These are phyloP conservation scores for Aproaerema taeniolella DNA, from an alignment of 2,888 invertebrate genomes.

Conservation along the genomic window DNA sequence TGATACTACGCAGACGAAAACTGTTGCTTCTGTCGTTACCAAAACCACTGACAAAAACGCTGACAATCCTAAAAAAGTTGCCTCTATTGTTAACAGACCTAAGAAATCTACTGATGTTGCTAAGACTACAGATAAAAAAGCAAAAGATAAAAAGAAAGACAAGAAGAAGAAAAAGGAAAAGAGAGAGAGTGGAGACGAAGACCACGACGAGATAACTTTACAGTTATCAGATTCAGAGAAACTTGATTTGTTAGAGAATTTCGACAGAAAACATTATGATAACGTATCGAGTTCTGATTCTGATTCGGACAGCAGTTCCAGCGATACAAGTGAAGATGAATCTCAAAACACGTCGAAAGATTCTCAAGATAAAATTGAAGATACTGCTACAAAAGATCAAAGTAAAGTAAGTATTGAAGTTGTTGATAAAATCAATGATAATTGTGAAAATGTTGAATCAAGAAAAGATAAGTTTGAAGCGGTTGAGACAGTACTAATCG, in stretches of 20 bases:
- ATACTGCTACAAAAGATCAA: neutral
- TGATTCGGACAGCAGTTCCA: conserved; percentile 36
- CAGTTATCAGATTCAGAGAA: conserved; percentile 69
- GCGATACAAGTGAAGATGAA: conserved; percentile 18
- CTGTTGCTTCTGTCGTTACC: neutral
- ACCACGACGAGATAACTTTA: conserved; percentile 65
- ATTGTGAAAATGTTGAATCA: neutral
- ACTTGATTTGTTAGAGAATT: conserved; percentile 65
- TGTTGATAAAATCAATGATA: neutral
- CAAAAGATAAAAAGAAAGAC: conserved; percentile 44
- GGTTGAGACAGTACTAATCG: neutral
- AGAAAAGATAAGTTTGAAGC: neutral
- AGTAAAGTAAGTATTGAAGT: neutral
- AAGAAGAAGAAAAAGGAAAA: conserved; percentile 48
- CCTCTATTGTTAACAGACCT: conserved; percentile 3
- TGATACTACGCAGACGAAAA: neutral
- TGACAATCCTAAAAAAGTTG: conserved; percentile 5
- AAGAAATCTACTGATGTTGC: neutral
- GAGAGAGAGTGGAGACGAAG: conserved; percentile 37
- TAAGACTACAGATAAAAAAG: conserved; percentile 19
- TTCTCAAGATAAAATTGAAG: conserved; percentile 4
- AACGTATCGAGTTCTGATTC: conserved; percentile 35
- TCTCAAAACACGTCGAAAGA: conserved; percentile 6
- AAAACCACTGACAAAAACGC: neutral
- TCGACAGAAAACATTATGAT: conserved; percentile 52